Conservation (phyloP, 2,113 vertebrate species). For the Strigops habroptila region DNA sequence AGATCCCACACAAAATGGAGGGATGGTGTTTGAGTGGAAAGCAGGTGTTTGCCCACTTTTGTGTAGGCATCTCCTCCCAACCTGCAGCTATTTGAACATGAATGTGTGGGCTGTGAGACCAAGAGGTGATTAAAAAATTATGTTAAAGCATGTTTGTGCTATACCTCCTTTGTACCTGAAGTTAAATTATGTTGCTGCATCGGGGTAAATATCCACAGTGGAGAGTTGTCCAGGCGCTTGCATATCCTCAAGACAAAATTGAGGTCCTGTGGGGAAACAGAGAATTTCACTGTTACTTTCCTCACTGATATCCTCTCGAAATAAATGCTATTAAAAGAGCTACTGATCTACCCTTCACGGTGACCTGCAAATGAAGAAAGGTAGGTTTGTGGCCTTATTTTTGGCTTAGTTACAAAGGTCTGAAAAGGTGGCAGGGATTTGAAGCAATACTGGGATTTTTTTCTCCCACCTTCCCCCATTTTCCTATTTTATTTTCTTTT, state of each 20-base stretch:
- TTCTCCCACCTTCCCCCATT: not conserved
- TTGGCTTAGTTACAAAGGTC: not conserved
- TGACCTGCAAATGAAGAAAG: conserved; percentile 29
- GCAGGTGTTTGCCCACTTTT: rapidly evolving
- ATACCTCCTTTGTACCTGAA: not conserved
- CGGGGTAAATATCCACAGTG: rapidly evolving
- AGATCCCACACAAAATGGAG: rapidly evolving
- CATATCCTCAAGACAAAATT: not conserved
- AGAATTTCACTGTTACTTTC: not conserved
- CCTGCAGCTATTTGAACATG: not conserved
- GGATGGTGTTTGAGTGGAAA: rapidly evolving
- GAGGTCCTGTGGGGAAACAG: not conserved
- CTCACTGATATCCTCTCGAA: not conserved
- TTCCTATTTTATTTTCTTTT: not conserved
- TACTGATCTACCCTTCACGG: conserved; percentile 1
- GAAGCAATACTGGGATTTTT: not conserved
- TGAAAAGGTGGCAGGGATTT: not conserved
- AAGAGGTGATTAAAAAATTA: not conserved
- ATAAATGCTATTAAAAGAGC: not conserved
- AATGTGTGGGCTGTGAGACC: not conserved
- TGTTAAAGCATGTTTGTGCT: not conserved
- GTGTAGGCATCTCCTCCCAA: not conserved
- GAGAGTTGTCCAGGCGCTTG: not conserved
- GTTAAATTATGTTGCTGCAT: not conserved
- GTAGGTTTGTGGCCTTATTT: not conserved